Evolutionary conservation across 30 jellyfish, hydroid and myxozoan genomes (phyloP).

Genomic region (Catostylus mosaicus): DNA sequence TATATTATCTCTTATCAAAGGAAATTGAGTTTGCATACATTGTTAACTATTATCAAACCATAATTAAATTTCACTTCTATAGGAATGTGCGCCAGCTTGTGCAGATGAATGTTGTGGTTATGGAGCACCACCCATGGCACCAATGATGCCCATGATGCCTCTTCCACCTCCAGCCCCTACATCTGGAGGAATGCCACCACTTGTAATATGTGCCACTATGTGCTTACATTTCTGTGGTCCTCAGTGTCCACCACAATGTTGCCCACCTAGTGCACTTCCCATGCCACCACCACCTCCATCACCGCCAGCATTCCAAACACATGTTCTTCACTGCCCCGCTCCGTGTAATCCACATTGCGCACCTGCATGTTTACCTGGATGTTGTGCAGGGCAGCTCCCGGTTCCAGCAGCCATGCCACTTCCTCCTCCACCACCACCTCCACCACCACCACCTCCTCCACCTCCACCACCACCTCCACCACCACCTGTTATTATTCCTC

Average conservation of each 20-base stretch:
- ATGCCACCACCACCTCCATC: slow-evolving; percentile 81
- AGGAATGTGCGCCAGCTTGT: slow-evolving; percentile 96
- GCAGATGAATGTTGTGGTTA: slow-evolving; percentile 87
- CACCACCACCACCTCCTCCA: slow-evolving; percentile 79
- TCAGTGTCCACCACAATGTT: slow-evolving; percentile 84
- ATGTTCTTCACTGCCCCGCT: slow-evolving; percentile 74
- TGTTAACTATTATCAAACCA: too few relatives aligned
- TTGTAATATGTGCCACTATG: slow-evolving; percentile 58
- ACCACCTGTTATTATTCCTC: slow-evolving; percentile 67
- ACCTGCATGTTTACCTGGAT: slow-evolving; percentile 90
- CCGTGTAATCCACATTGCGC: slow-evolving; percentile 92
- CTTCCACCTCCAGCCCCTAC: slow-evolving; percentile 51
- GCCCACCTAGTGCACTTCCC: slow-evolving; percentile 75
- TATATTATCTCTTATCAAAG: too few relatives aligned
- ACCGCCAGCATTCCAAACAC: slow-evolving; percentile 52
- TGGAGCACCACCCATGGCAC: slow-evolving; percentile 45
- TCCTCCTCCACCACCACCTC: slow-evolving; percentile 76
- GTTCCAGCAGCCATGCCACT: slow-evolving; percentile 56
- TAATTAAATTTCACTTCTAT: not conserved
- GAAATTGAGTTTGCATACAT: too few relatives aligned
- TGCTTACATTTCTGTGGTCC: slow-evolving; percentile 90
- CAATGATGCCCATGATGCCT: slow-evolving; percentile 48
- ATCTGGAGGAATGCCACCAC: slow-evolving; percentile 62
- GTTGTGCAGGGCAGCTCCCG: slow-evolving; percentile 70
- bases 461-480: slow-evolving; percentile 94